Evolutionary conservation across 2,113 vertebrate genomes (phyloP).

Genomic region (Corydoras maculifer): DNA sequence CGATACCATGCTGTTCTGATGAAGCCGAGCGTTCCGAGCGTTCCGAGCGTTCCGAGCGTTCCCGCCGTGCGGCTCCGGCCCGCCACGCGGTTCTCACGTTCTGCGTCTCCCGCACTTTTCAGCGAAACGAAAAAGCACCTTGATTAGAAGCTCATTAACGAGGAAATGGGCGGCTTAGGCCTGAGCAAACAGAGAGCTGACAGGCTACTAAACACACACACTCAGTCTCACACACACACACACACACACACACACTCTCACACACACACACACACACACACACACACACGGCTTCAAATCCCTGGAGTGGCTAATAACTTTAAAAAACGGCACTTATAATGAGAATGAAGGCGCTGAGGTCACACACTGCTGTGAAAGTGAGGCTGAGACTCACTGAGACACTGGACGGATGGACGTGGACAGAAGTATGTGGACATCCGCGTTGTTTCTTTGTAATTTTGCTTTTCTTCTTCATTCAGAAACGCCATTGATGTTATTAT

Average conservation of each 20-base stretch:
- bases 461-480: too few species aligned
- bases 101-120: not conserved
- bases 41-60: not conserved
- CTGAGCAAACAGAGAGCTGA: not conserved
- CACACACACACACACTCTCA: not conserved
- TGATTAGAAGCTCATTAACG: not conserved
- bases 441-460: too few species aligned
- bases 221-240: too few species aligned
- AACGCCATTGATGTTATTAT: too few species aligned
- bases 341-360: too few species aligned
- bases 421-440: too few species aligned
- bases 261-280: not conserved
- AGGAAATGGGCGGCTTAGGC: not conserved
- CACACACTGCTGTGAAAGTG: too few species aligned
- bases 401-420: too few species aligned
- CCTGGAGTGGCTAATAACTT: too few species aligned
- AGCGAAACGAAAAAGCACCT: not conserved
- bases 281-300: too few species aligned
- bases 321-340: too few species aligned
- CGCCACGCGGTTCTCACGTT: not conserved
- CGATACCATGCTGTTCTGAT: not conserved
- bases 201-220: not conserved
- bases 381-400: too few species aligned
- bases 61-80: not conserved
- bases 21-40: not conserved